Base-by-base conservation (phyloP, 2,888 invertebrate genomes). In the Drosophila stalkeri region DNA sequence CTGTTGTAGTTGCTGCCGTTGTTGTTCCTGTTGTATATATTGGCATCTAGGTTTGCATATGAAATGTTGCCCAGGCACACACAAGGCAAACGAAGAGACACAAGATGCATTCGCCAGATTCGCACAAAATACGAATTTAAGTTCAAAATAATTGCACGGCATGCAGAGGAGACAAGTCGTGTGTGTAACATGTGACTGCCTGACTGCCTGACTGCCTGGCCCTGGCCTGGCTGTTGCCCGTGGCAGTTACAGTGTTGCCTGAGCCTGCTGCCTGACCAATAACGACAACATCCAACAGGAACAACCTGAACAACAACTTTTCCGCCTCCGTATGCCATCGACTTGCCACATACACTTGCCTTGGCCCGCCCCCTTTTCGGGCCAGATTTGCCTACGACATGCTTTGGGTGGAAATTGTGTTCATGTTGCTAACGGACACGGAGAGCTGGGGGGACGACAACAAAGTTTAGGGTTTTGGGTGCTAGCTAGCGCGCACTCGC, bases 121-220 rank as follows among this genome's bases (percentile, higher is more conserved):
- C 82, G 81, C 73, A 81, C 84, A 85, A 90, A 91, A 91, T 85
- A 86, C 91, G 90, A 87, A 91, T 89, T 87, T 90, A 84, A 88
- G 85, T 91, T 87, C 78, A 80, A 90, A 91, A 91, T 90, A 90
- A 90, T 90, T 90, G 91, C 90, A 85, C 88, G 86, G 90, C 90
- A 91, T 90, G 88, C 86, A 84, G 75, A 82, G 71, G 62, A 61
- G 31, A 51, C 49, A 49, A 67, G 70, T 81, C 80, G 82, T 84
- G 81, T 81, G 81, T 67, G 67, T 69, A 80, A 77, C 77, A 76
- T 77, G 77, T 77, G 81, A 63, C 47, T 51, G 35, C 35, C 41
- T 55, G 55, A 62, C 11, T 59, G 37, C 47, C 61, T 12, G 5
- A 11, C 43, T 3, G 33, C 16, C 27, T 51, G 18, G 33, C 33